A percentile compares a stretch with the other conserved stretches of the same genome.
These are phyloP conservation scores for Panagrolaimus sp. DNA, from an alignment of 1,140 invertebrate genomes.

Conservation along the genomic window DNA sequence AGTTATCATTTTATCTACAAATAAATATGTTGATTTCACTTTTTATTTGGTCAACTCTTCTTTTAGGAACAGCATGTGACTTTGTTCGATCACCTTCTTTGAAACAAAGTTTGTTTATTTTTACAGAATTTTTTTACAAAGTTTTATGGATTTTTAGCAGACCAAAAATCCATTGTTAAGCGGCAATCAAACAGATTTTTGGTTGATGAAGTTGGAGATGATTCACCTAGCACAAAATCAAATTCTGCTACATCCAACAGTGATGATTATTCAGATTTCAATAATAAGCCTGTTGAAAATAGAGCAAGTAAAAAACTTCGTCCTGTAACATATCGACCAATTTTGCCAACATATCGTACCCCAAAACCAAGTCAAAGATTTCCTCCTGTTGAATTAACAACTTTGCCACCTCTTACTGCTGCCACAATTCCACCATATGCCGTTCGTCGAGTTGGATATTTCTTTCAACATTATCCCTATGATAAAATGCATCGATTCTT, in stretches of 20 bases:
- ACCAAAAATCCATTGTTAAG: too few species aligned
- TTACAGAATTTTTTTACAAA: too few species aligned
- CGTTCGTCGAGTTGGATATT: background rate
- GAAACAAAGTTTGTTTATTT: too few species aligned
- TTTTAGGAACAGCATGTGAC: too few species aligned
- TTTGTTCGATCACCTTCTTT: too few species aligned
- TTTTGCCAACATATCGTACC: background rate
- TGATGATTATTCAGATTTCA: conserved; percentile 5
- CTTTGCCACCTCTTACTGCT: background rate
- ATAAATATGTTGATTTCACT: too few species aligned
- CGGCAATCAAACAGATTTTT: background rate
- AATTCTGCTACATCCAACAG: background rate
- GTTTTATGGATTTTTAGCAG: too few species aligned
- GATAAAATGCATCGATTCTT: conserved; percentile 8
- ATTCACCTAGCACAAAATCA: background rate
- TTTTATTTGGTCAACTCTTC: too few species aligned
- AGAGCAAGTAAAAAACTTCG: background rate
- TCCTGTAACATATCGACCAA: background rate
- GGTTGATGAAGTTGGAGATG: conserved; percentile 10
- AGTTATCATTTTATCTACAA: too few species aligned
- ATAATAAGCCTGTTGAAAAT: conserved; percentile 3
- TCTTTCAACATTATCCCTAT: background rate
- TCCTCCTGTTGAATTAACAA: background rate
- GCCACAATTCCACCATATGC: background rate
- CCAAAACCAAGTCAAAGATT: background rate